Base-by-base conservation (phyloP, 2,113 vertebrate genomes). In the Toxotes jaculatrix region DNA sequence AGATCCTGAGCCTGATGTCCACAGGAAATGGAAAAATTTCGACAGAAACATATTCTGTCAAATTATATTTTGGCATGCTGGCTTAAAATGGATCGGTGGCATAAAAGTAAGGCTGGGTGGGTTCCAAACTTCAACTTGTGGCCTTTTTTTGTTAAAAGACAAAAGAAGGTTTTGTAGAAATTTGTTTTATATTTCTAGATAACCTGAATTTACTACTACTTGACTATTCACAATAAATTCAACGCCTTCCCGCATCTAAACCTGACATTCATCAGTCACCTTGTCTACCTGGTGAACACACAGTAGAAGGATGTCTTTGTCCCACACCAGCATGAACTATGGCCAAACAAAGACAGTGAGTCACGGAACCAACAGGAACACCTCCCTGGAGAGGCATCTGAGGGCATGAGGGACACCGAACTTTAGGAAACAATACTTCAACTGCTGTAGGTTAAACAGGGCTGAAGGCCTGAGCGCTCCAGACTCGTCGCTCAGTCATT, bases 271-370 rank as follows among this genome's bases (percentile, higher is more conserved):
- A 65, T 81, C 67, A 38, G 71, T 69, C 72, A 80, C 66, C 83
- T 82, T 72, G 68, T 72, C 70, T 23, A 74, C 81, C 90, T 75
- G 59, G 73, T 84, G 87, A 68, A 81, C 36, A 5, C 27, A 56
- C 47, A 76, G 47, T 32, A 83, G 66, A 81, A 79, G 53, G 77
- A 85, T 67, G 51, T 31, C 61, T 83, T 74, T 82, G 74, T 80
- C 66, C 56, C 27, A 49, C 70, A 45, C 27, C 31, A 9, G 8
- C 10, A 3, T 36, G 47, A 73, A 70, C 32, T 69, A 67, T 64
- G 72, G 85, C 70, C 77, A 70, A 86, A 86, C 85, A 89, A 89
- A 90, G 88, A 86, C 81, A 23, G 82, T 87, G 89, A 93, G 87
- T 94, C 87, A 92, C 69, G 85, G 23, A 74, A 81, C 53, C 66